Evolutionary conservation across 2,797 vertebrate species (phyloP), one percentile per base, ranked within the genome.

Genomic region (Hylomyscus alleni): DNA sequence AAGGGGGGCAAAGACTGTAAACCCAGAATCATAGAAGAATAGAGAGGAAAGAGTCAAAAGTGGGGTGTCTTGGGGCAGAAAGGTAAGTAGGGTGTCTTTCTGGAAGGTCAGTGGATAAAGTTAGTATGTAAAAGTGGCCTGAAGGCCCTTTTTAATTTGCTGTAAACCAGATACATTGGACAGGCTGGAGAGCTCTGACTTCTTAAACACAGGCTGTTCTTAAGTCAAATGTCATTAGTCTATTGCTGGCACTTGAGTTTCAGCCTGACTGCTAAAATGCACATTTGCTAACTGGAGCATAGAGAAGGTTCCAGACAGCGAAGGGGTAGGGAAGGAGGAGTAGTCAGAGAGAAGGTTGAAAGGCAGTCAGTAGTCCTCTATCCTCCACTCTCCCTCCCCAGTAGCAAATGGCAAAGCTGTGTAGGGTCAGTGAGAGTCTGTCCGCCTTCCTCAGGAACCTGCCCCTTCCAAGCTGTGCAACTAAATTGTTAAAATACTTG

Each of bases 201-300:
- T 86, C 85, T 92, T 91, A 91, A 89, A 88, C 24, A 11, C 73
- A 95, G 87, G 77, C 67, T 91, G 65, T 58, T 90, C 75, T 88
- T 60, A 90, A 96, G 94, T 97, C 92, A 89, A 80, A 92, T 76
- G 89, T 80, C 90, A 88, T 95, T 91, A 85, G 62, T 50, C 92
- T 96, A 65, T 37, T 26, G 75, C 50, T 91, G 86, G 78, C 89
- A 84, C 86, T 91, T 86, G 92, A 67, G 7, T 96, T 97, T 96
- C 89, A 95, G 95, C 76, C 94, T 94, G 82, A 96, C 80, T 0
- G 6, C 82, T 81, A 50, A 96, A 96, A 97, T 93, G 90, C 8
- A 2, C 73, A 97, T 97, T 95, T 98, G 97, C 81, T 96, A 97
- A 97, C 90, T 97, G 86, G 96, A 97, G 92, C 94, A 8, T 94